These are phyloP conservation scores for Rhincodon typus DNA, from an alignment of 2,797 vertebrate genomes.

Conservation along the genomic window DNA sequence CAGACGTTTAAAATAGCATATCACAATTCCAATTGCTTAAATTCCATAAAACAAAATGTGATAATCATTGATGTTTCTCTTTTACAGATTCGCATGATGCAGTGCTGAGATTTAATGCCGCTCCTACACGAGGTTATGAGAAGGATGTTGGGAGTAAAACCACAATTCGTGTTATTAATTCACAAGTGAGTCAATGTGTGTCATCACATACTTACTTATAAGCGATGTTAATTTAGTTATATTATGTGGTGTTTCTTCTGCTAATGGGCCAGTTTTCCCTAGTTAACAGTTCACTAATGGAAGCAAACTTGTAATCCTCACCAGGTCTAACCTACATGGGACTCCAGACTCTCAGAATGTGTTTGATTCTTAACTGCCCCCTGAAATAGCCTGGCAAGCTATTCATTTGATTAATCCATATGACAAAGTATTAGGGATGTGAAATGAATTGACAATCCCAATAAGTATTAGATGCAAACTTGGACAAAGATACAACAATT, in stretches of 20 bases:
- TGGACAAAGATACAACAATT: neutral
- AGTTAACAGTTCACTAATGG: neutral
- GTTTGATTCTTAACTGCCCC: neutral
- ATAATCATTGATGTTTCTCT: conserved; percentile 35
- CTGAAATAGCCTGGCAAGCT: neutral
- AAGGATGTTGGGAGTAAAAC: conserved; percentile 94
- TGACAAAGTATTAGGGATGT: neutral
- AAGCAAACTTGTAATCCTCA: neutral
- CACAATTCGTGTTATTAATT: conserved; percentile 91
- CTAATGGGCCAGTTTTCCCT: neutral
- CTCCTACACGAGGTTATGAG: conserved; percentile 84
- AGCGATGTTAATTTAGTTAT: neutral
- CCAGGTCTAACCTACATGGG: neutral
- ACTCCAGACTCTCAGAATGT: neutral
- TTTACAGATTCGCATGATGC: conserved; percentile 86
- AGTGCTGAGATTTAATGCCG: conserved; percentile 89
- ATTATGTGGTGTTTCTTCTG: neutral
- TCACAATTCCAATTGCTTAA: neutral
- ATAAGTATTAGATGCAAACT: neutral
- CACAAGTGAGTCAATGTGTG: conserved; percentile 71
- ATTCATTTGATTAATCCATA: neutral
- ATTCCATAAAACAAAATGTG: neutral
- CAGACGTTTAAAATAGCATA: neutral
- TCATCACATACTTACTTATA: neutral
- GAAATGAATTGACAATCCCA: neutral